phyloP scores from a whole-genome alignment of 2,888 invertebrate genomes.

The Pheosia tremula region DNA sequence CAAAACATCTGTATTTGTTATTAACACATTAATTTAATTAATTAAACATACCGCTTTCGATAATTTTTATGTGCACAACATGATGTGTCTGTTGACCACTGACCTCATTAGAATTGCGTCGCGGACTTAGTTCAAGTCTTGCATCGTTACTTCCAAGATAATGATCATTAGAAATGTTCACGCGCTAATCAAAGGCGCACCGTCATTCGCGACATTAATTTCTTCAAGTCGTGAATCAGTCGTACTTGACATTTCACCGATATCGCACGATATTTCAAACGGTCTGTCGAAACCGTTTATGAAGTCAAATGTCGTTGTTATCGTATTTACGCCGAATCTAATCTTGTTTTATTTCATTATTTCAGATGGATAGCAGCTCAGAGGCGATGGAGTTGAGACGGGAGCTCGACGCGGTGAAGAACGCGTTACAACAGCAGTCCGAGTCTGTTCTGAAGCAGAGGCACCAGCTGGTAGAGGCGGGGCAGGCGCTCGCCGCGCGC shows the following conservation, averaged over 20 bases:
- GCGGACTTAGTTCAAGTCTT: conserved; percentile 44
- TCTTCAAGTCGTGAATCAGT: conserved; percentile 52
- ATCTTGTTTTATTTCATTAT: conserved; percentile 51
- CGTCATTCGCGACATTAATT: conserved; percentile 46
- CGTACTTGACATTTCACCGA: conserved; percentile 66
- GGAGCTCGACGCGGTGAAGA: conserved; percentile 88
- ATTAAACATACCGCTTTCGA: conserved; percentile 25
- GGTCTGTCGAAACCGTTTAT: conserved; percentile 31
- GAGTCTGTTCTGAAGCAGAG: conserved; percentile 86
- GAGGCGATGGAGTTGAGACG: conserved; percentile 84
- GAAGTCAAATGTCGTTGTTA: conserved; percentile 33
- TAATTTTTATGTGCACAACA: conserved; percentile 25
- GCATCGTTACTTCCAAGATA: conserved; percentile 36
- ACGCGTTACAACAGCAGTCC: conserved; percentile 86
- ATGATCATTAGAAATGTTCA: conserved; percentile 40
- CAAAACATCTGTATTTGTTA: conserved; percentile 17
- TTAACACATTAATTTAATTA: conserved; percentile 14
- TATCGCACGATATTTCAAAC: conserved; percentile 41
- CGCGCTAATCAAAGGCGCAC: conserved; percentile 44
- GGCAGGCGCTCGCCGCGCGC: conserved; percentile 84
- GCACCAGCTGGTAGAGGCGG: conserved; percentile 87
- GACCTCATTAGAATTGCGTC: conserved; percentile 38
- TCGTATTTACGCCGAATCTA: conserved; percentile 12
- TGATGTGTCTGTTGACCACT: conserved; percentile 39
- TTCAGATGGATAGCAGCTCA: conserved; percentile 88